phyloP scores from a whole-genome alignment of 2,113 vertebrate genomes.

The Tupaia tana region DNA sequence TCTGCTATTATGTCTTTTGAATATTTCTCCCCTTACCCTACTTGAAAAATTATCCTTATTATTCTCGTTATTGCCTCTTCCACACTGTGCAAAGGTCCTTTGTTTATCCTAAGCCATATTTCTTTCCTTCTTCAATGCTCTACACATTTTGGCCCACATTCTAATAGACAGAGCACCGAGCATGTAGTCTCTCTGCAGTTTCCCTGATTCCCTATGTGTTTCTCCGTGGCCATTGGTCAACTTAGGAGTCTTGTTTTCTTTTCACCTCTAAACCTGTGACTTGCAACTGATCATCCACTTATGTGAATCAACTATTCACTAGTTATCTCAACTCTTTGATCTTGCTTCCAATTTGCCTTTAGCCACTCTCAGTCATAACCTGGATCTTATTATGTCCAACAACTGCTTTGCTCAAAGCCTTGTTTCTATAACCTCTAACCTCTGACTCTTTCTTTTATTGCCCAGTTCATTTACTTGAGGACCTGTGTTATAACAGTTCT shows the following conservation, averaged over 20 bases:
- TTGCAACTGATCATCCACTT: not conserved
- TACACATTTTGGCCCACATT: accelerated
- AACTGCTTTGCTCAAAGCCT: not conserved
- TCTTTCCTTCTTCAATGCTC: not conserved
- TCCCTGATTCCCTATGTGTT: not conserved
- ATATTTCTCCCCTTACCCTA: no score
- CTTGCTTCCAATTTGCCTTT: not conserved
- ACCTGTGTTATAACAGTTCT: not conserved
- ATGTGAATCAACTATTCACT: not conserved
- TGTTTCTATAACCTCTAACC: not conserved
- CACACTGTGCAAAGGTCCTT: not conserved
- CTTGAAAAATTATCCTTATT: not conserved
- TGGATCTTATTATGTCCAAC: not conserved
- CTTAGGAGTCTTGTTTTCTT: not conserved
- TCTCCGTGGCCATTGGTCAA: not conserved
- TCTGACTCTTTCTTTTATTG: not conserved
- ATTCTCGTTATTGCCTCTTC: not conserved
- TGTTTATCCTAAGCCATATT: not conserved
- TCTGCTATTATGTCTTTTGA: no score
- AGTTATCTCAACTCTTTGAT: not conserved
- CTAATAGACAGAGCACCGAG: no score
- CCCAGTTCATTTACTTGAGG: not conserved
- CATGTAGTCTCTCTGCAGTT: not conserved
- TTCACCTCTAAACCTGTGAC: not conserved
- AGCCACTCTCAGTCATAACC: not conserved